These are phyloP conservation scores for Lottia scabra DNA, from an alignment of 2,888 invertebrate species.

Conservation along the genomic window DNA sequence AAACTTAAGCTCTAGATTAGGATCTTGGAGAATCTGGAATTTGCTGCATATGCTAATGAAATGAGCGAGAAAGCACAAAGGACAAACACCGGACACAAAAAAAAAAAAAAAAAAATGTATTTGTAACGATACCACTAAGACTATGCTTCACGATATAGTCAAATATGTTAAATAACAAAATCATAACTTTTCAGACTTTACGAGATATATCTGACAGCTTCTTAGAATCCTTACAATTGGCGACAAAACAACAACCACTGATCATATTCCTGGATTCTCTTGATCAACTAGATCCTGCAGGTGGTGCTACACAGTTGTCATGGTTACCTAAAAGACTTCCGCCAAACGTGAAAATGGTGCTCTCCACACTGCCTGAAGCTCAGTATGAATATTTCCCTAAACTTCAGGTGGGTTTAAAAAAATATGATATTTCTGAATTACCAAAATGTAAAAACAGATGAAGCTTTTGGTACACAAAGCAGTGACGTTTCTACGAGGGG, in stretches of 20 bases:
- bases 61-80: no score
- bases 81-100: no score
- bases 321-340: constrained; percentile 40
- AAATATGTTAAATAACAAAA: not conserved
- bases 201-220: constrained; percentile 25
- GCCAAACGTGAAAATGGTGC: constrained; percentile 30
- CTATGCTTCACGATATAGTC: not conserved
- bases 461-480: no score
- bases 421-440: no score
- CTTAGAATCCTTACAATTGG: constrained; percentile 11
- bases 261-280: constrained; percentile 40
- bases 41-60: no score
- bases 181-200: constrained; percentile 17
- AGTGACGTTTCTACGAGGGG: not conserved
- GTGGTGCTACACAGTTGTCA: constrained; percentile 36
- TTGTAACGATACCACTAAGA: no score
- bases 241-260: constrained; percentile 18
- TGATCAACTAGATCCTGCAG: constrained; percentile 38
- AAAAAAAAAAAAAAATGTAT: no score
- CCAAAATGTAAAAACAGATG: no score
- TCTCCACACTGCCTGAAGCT: constrained; percentile 40
- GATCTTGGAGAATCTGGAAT: no score
- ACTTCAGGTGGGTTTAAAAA: constrained; percentile 20
- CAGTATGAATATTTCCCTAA: constrained; percentile 31
- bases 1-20: no score